Evolutionary conservation across 2,888 invertebrate genomes (phyloP).

Genomic region (Noctua janthe): DNA sequence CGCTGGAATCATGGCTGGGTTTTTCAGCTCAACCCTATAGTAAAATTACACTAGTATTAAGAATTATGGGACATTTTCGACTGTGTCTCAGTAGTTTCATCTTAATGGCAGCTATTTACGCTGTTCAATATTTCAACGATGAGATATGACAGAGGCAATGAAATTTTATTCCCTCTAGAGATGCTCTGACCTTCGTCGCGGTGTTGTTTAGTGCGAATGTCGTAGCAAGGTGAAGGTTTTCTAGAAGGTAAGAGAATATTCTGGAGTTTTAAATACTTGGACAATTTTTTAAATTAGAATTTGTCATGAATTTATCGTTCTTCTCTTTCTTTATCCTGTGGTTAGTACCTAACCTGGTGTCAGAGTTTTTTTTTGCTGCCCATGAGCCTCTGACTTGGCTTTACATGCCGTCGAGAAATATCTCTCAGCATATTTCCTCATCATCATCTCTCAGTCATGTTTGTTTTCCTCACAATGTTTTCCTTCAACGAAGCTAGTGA

Average conservation of each 20-base stretch:
- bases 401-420: no score
- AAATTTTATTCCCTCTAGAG: conserved; percentile 57
- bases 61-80: conserved; percentile 77
- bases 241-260: neutral
- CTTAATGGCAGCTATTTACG: conserved; percentile 78
- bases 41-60: conserved; percentile 79
- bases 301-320: neutral
- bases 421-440: no score
- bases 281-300: neutral
- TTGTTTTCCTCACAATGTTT: no score
- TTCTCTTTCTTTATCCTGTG: no score
- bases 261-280: neutral
- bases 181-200: conserved; percentile 55
- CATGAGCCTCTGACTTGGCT: no score
- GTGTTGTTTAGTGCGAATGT: conserved; percentile 43
- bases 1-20: conserved; percentile 75
- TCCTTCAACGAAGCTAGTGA: no score
- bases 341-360: no score
- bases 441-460: no score
- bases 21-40: conserved; percentile 80
- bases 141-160: conserved; percentile 68
- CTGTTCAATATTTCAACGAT: conserved; percentile 73
- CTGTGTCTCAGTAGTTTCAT: conserved; percentile 69
- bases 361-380: no score
- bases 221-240: conserved; percentile 38